Evolutionary conservation across 1,140 invertebrate species (phyloP).

Genomic region (Adoxophyes honmai): DNA sequence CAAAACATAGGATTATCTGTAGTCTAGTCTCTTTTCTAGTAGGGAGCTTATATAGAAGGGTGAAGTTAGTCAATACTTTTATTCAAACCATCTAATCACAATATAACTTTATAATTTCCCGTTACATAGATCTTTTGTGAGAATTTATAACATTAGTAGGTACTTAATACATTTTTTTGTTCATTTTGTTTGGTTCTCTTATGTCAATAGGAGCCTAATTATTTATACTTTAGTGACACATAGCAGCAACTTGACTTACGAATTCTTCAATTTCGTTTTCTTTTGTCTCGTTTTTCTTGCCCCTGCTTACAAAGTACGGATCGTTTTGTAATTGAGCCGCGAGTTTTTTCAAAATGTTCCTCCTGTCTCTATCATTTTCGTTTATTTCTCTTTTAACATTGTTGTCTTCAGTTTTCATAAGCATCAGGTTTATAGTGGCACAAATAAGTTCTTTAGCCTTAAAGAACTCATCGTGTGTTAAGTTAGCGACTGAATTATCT

Average conservation of each 20-base stretch:
- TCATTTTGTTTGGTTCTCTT: neutral
- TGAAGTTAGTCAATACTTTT: too few species aligned
- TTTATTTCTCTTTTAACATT: slow-evolving; percentile 50
- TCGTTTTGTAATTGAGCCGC: slow-evolving; percentile 62
- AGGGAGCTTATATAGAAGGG: too few species aligned
- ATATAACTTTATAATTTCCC: neutral
- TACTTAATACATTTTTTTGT: slow-evolving; percentile 5
- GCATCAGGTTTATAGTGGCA: slow-evolving; percentile 46
- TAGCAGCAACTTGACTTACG: slow-evolving; percentile 41
- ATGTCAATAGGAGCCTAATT: slow-evolving; percentile 9
- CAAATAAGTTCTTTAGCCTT: slow-evolving; percentile 61
- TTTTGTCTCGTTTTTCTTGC: slow-evolving; percentile 48
- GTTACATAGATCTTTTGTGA: slow-evolving; percentile 1
- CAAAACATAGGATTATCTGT: too few species aligned
- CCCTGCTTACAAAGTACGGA: slow-evolving; percentile 66
- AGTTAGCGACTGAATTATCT: slow-evolving; percentile 29
- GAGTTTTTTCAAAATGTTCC: slow-evolving; percentile 62
- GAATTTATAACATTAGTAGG: neutral
- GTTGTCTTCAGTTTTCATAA: slow-evolving; percentile 29
- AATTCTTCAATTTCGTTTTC: slow-evolving; percentile 43
- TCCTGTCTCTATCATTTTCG: slow-evolving; percentile 53
- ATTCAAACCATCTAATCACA: slow-evolving; percentile 2
- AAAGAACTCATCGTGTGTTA: slow-evolving; percentile 28
- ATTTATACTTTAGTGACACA: slow-evolving; percentile 39
- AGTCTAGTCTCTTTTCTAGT: too few species aligned